A percentile compares a stretch with the other conserved stretches of the same genome.
These are phyloP conservation scores for Microctenopoma stevenorrisi DNA, from an alignment of 2,797 vertebrate genomes.

Conservation along the genomic window DNA sequence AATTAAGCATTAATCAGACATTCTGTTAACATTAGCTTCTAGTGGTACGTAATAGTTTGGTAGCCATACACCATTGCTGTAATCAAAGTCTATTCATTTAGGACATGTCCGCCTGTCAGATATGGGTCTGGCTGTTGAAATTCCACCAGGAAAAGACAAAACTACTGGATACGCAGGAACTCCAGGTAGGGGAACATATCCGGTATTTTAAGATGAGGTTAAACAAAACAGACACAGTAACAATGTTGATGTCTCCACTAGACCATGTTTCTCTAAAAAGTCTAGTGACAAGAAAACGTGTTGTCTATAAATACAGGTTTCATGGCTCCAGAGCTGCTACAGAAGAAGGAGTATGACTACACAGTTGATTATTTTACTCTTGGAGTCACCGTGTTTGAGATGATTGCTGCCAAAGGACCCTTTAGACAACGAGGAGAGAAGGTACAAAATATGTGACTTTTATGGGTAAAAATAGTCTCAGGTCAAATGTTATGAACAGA, in stretches of 20 bases:
- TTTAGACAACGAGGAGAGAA: conserved; percentile 83
- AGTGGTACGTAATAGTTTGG: background rate
- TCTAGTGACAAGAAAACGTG: background rate
- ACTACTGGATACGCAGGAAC: conserved; percentile 85
- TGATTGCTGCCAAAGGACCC: conserved; percentile 85
- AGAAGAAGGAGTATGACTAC: conserved; percentile 83
- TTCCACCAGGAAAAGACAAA: conserved; percentile 80
- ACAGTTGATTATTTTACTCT: conserved; percentile 85
- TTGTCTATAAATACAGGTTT: conserved; percentile 71
- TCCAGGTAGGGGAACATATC: conserved; percentile 68
- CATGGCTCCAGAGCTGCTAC: conserved; percentile 84
- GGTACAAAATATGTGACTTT: conserved; percentile 51
- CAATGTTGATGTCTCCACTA: background rate
- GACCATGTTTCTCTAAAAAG: background rate
- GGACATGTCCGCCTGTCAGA: conserved; percentile 85
- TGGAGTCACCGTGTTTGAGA: conserved; percentile 84
- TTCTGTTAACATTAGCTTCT: background rate
- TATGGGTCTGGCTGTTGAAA: conserved; percentile 83
- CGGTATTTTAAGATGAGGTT: background rate
- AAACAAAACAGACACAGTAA: background rate
- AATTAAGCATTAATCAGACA: background rate
- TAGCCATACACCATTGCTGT: background rate
- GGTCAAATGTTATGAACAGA: background rate
- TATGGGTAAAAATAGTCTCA: background rate
- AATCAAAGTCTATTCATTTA: conserved; percentile 46